Percentiles rank a stretch among this genome's conserved stretches.
These are phyloP conservation scores for Ochropleura leucogaster DNA, from an alignment of 2,888 invertebrate species.

Conservation along the genomic window DNA sequence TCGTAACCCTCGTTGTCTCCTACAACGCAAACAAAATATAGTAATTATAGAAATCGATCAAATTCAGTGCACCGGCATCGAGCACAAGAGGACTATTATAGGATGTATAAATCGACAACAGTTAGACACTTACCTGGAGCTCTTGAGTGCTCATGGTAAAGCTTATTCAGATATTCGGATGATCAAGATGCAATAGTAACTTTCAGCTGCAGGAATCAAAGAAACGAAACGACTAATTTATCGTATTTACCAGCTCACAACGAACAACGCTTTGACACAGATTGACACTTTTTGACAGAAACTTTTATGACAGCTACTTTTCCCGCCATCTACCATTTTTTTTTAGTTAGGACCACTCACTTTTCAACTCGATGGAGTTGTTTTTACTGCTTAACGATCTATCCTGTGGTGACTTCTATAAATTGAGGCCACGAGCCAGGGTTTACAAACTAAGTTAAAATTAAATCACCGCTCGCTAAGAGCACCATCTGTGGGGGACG, in stretches of 20 bases:
- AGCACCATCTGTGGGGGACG: too few species aligned
- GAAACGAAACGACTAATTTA: background rate
- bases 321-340: slow-evolving; percentile 34
- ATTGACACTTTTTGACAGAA: slow-evolving; percentile 46
- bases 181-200: background rate
- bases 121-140: slow-evolving; percentile 57
- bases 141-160: slow-evolving; percentile 72
- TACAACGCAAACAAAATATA: slow-evolving; percentile 46
- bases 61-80: slow-evolving; percentile 1
- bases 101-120: background rate
- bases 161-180: background rate
- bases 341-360: background rate
- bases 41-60: background rate
- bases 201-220: slow-evolving; percentile 16
- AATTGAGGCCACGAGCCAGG: too few species aligned
- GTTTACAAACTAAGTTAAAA: too few species aligned
- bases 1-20: slow-evolving; percentile 74
- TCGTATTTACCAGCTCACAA: slow-evolving; percentile 30
- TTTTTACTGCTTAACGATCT: too few species aligned
- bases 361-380: too few species aligned
- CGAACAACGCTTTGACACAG: background rate
- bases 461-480: too few species aligned
- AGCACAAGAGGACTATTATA: background rate
- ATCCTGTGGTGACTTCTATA: too few species aligned
- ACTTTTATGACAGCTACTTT: slow-evolving; percentile 20